These are phyloP conservation scores for Periophthalmodon schlosseri DNA, from an alignment of 2,113 vertebrate genomes.

Conservation along the genomic window DNA sequence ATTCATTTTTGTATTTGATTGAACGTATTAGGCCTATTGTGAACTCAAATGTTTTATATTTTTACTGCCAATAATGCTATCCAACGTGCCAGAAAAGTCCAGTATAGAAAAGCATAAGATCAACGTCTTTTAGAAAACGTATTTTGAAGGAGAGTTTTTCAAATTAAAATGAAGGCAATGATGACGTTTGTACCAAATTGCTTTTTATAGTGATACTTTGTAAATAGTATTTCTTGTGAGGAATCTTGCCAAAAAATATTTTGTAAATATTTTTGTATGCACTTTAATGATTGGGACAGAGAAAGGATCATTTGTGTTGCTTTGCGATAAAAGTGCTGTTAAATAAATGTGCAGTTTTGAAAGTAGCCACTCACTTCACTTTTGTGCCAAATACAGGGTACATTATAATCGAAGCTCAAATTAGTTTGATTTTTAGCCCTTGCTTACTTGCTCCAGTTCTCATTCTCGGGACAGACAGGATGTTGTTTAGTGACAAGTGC, in stretches of 20 bases:
- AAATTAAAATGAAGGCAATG: background rate
- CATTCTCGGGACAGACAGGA: background rate
- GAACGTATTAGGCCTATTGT: background rate
- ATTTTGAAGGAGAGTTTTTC: background rate
- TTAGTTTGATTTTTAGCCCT: background rate
- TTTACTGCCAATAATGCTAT: background rate
- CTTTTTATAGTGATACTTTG: slow-evolving; percentile 3
- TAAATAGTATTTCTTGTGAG: slow-evolving; percentile 13
- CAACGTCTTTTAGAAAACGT: background rate
- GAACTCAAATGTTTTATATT: background rate
- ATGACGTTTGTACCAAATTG: background rate
- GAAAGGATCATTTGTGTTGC: slow-evolving; percentile 4
- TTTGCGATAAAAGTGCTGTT: slow-evolving; percentile 33
- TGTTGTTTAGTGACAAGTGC: slow-evolving; percentile 2
- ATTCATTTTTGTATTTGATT: no score
- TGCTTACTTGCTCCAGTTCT: background rate
- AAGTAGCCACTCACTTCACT: background rate
- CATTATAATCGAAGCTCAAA: background rate
- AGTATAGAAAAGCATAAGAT: background rate
- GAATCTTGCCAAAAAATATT: background rate
- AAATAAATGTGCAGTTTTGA: slow-evolving; percentile 48
- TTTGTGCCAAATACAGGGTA: background rate
- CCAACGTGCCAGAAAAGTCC: background rate
- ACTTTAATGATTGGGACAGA: slow-evolving; percentile 39
- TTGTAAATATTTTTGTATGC: slow-evolving; percentile 44